These are phyloP conservation scores for Gymnarchus niloticus DNA, from an alignment of 2,113 vertebrate species.

Conservation along the genomic window DNA sequence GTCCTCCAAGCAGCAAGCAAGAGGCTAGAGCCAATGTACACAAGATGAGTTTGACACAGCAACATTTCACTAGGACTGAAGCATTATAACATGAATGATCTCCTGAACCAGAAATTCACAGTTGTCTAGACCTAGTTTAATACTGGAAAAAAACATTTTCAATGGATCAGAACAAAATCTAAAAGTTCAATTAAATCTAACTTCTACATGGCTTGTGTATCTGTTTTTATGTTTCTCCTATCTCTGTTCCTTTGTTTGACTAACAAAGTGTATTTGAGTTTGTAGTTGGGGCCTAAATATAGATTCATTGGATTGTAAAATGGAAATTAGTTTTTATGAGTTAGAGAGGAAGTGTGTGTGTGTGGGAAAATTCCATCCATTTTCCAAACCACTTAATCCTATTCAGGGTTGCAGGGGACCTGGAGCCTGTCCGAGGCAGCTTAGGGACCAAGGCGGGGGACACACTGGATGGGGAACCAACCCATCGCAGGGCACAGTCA, in stretches of 20 bases:
- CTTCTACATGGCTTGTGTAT: background rate
- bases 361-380: no score
- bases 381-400: no score
- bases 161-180: background rate
- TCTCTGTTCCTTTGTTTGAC: background rate
- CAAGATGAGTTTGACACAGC: background rate
- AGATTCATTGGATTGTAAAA: background rate
- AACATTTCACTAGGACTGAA: background rate
- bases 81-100: background rate
- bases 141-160: background rate
- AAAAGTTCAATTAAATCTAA: background rate
- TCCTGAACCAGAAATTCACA: background rate
- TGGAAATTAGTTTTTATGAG: background rate
- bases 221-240: background rate
- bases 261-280: background rate
- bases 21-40: background rate
- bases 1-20: background rate
- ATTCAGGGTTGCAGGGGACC: no score
- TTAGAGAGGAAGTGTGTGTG: background rate
- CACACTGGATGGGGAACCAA: no score
- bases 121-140: background rate
- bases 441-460: no score
- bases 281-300: background rate
- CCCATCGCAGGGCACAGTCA: no score
- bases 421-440: no score